Evolutionary conservation across 2,113 vertebrate genomes (phyloP), one percentile per base, ranked within the genome.

Genomic region (Hemicordylus capensis): DNA sequence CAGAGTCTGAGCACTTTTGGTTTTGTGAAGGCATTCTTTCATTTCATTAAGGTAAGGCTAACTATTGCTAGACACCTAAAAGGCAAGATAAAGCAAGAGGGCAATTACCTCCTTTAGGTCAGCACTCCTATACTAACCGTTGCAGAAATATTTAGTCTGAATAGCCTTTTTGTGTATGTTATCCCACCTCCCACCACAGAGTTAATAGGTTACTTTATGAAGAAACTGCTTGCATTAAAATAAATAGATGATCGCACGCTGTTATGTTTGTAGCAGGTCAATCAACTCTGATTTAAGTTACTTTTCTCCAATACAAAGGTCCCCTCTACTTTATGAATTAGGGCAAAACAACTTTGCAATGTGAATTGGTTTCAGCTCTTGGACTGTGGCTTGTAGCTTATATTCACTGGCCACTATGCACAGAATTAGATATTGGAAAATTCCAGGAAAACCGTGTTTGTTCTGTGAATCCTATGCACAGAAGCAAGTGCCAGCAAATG

Each of bases 21-120:
- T 24, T 61, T 37, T 67, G 76, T 44, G 56, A 12, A 28, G 15
- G 44, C 31, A 6, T 28, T 80, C n/a, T 56, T 17, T 12, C 6
- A 39, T 44, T 73, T n/a, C 70, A 54, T 0, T 0, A 88, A 2
- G 34, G 69, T 26, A n/a, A 73, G 64, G 34, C 10, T 42, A 39
- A 42, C 75, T 77, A 34, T 3, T 59, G 56, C 12, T 59, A 26
- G 24, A 74, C 14, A 74, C 8, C 72, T n/a, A 28, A 51, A 51
- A 74, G 28, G 51, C 37, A 37, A 76, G 3, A 19, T 54, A 63
- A 76, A 8, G 31, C 15, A 20, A 80, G 44, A 66, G 61, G 4
- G 4, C 3, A 9, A 31, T 15, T 67, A 12, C 5, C 19, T 22
- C 39, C 39, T 46, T 11, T 39, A 77, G 56, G 6, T 39, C 56